These are phyloP conservation scores for Micronycteris hirsuta DNA, from an alignment of 2,113 vertebrate genomes.

Conservation along the genomic window DNA sequence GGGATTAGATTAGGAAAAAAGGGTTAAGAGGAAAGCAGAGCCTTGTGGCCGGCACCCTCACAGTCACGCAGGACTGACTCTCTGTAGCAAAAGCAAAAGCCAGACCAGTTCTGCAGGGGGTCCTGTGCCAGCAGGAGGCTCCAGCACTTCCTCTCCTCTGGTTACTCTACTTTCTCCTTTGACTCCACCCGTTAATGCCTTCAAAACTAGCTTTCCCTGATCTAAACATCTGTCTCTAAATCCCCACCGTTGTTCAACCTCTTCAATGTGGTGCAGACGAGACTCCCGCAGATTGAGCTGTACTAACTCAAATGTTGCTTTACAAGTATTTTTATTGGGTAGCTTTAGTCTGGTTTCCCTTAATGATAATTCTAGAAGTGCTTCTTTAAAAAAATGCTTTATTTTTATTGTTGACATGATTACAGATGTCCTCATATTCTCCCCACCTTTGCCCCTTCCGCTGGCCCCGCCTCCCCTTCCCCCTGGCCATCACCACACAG, in stretches of 20 bases:
- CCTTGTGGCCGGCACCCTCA: not conserved
- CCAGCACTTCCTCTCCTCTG: not conserved
- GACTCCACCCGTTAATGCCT: not conserved
- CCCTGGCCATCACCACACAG: too few species aligned
- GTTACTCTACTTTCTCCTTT: not conserved
- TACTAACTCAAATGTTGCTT: not conserved
- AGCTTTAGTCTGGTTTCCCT: not conserved
- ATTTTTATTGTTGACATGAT: too few species aligned
- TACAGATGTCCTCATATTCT: too few species aligned
- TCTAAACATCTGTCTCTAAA: constrained; percentile 26
- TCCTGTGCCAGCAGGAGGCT: not conserved
- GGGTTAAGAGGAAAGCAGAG: not conserved
- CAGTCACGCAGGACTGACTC: not conserved
- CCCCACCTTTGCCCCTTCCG: too few species aligned
- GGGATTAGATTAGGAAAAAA: not conserved
- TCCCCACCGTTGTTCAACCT: constrained; percentile 24
- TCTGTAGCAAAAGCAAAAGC: not conserved
- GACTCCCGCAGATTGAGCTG: not conserved
- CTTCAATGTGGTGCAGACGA: not conserved
- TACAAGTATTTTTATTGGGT: constrained; percentile 16
- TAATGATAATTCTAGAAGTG: constrained; percentile 11
- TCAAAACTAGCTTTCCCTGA: not conserved
- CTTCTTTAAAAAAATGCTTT: too few species aligned
- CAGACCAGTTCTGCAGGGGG: not conserved
- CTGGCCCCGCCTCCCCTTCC: too few species aligned